phyloP scores from a whole-genome alignment of 2,113 vertebrate species.

The Sapajus apella region DNA sequence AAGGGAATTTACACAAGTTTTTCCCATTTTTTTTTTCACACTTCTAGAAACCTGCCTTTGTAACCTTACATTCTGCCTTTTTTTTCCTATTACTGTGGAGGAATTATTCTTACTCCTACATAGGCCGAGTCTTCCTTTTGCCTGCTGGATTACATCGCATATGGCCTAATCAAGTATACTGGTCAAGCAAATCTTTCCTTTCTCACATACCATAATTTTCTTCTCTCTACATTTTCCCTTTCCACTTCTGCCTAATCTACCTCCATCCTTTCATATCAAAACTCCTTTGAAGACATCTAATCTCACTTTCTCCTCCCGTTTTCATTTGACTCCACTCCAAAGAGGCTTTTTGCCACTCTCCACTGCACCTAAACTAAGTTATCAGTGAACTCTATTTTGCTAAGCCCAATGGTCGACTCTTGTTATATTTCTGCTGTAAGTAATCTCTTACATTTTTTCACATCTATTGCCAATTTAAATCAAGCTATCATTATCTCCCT shows the following conservation, averaged over 20 bases:
- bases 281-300: background rate
- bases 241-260: background rate
- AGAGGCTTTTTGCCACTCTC: background rate
- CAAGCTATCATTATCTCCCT: background rate
- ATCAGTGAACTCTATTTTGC: background rate
- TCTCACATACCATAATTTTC: background rate
- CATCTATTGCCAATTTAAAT: background rate
- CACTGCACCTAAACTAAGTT: background rate
- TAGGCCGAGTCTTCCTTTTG: background rate
- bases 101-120: background rate
- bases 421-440: background rate
- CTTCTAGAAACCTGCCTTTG: background rate
- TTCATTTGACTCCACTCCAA: background rate
- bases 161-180: background rate
- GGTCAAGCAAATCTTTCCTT: background rate
- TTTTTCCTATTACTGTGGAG: background rate
- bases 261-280: background rate
- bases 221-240: background rate
- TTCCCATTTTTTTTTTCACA: background rate
- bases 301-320: background rate
- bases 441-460: background rate
- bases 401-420: background rate
- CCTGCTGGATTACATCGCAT: background rate
- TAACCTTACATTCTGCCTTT: background rate
- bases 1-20: background rate